Evolutionary conservation across 1,140 invertebrate genomes (phyloP).

Genomic region (Euschistus heros): DNA sequence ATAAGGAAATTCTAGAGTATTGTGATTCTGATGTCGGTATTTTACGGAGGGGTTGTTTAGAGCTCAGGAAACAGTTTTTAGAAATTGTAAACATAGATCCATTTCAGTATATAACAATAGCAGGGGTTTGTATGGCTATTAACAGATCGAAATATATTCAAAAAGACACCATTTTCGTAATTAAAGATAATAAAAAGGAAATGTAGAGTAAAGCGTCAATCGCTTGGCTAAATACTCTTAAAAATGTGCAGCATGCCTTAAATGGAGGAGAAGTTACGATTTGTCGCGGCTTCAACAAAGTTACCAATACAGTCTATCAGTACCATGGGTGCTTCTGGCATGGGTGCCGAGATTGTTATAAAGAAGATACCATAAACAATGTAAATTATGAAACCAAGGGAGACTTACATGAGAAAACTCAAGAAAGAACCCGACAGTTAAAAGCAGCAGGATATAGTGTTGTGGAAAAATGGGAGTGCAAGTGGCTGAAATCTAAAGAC

Average conservation of each 20-base stretch:
- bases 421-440: neutral
- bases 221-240: neutral
- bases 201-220: neutral
- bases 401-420: neutral
- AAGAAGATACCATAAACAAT: neutral
- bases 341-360: neutral
- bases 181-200: neutral
- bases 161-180: neutral
- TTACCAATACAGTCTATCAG: neutral
- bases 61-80: neutral
- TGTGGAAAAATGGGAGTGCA: neutral
- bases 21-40: neutral
- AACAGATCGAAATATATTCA: neutral
- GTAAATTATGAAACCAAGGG: neutral
- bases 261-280: neutral
- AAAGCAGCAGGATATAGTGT: neutral
- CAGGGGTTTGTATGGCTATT: neutral
- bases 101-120: neutral
- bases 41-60: neutral
- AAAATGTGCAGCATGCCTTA: neutral
- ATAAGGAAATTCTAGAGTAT: neutral
- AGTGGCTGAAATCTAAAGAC: neutral
- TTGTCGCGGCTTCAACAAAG: neutral
- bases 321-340: neutral
- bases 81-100: too few species aligned